phyloP scores from a whole-genome alignment of 2,888 invertebrate species.

The Drosophila incognita region DNA sequence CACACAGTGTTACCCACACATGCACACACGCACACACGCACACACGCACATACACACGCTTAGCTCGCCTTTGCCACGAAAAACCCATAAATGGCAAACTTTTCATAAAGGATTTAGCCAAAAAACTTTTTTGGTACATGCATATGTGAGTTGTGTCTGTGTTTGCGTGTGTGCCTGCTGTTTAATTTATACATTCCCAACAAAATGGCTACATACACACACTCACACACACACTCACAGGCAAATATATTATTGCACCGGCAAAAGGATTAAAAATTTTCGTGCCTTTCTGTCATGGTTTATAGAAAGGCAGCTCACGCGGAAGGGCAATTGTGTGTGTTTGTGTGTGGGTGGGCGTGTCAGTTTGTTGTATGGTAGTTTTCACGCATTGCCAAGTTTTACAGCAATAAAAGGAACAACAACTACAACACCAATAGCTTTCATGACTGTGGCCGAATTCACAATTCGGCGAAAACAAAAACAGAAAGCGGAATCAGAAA shows the following conservation, averaged over 20 bases:
- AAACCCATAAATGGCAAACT: conserved; percentile 73
- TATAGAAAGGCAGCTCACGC: conserved; percentile 35
- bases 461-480: conserved; percentile 43
- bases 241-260: conserved; percentile 70
- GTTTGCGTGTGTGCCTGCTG: conserved; percentile 52
- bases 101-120: conserved; percentile 76
- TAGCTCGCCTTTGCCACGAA: conserved; percentile 39
- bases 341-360: conserved; percentile 41
- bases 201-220: conserved; percentile 37
- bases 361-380: conserved; percentile 61
- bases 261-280: conserved; percentile 78
- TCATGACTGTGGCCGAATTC: conserved; percentile 49
- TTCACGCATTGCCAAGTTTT: conserved; percentile 74
- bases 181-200: conserved; percentile 70
- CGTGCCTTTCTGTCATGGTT: conserved; percentile 55
- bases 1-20: conserved; percentile 5
- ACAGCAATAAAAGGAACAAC: conserved; percentile 60
- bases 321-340: conserved; percentile 38
- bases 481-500: conserved; percentile 11
- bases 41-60: conserved; percentile 9
- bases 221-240: conserved; percentile 16
- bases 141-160: conserved; percentile 48
- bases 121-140: conserved; percentile 63
- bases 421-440: conserved; percentile 34
- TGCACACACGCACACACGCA: conserved; percentile 15